Conservation (phyloP, 2,113 vertebrate genomes). For the Burhinus oedicnemus region DNA sequence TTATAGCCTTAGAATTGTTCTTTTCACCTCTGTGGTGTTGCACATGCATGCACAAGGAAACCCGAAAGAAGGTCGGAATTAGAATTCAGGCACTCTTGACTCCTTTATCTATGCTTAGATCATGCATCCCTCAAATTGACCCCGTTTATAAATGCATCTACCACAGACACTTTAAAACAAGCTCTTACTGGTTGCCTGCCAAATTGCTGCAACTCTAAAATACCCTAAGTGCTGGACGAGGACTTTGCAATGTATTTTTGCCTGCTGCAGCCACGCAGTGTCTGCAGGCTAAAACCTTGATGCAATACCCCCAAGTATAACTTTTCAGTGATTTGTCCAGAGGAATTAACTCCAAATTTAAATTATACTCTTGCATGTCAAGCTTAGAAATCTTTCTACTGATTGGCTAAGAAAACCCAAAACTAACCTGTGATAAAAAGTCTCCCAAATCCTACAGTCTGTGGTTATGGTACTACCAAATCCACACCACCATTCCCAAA, state of each 20-base stretch:
- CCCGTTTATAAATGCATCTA: neutral
- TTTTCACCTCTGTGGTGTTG: neutral
- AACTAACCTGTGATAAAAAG: neutral
- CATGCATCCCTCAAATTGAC: neutral
- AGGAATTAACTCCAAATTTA: neutral
- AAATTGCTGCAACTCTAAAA: neutral
- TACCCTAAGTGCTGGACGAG: neutral
- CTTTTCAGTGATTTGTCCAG: neutral
- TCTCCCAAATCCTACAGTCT: neutral
- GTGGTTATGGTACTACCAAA: neutral
- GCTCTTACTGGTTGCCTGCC: constrained; percentile 30
- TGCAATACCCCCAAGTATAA: constrained; percentile 8
- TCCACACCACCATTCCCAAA: neutral
- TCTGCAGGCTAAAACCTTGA: constrained; percentile 35
- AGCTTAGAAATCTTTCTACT: neutral
- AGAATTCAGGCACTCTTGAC: neutral
- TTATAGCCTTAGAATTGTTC: neutral
- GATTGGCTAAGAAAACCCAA: neutral
- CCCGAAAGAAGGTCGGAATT: neutral
- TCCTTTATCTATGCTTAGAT: neutral
- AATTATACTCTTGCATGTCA: neutral
- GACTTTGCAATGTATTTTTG: constrained; percentile 47
- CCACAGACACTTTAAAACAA: neutral
- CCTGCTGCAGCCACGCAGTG: neutral
- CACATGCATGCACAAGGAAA: fast-evolving